Evolutionary conservation across 2,113 vertebrate species (phyloP).

Genomic region (Lophotis ruficrista): DNA sequence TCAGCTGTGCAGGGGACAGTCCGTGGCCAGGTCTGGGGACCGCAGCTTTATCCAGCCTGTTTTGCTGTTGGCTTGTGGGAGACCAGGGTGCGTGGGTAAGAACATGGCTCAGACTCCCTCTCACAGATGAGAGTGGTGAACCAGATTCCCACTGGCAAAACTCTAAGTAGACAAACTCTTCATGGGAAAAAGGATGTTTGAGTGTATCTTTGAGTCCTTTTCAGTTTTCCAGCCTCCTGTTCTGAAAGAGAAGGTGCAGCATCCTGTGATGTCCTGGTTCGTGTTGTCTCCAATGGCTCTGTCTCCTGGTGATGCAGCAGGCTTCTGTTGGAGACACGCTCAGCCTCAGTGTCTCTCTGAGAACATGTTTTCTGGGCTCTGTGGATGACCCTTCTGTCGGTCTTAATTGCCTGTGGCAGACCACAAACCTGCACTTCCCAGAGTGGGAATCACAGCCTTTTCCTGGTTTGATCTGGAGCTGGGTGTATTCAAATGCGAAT

Average conservation of each 20-base stretch:
- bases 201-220: background rate
- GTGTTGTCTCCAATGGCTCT: background rate
- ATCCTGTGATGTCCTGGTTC: background rate
- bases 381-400: background rate
- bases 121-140: background rate
- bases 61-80: background rate
- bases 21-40: background rate
- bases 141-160: background rate
- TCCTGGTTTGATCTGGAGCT: background rate
- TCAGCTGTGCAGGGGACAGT: rapidly evolving
- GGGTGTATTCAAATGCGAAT: background rate
- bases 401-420: background rate
- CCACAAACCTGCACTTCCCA: background rate
- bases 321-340: background rate
- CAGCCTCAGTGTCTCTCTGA: background rate
- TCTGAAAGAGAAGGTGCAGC: background rate
- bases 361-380: background rate
- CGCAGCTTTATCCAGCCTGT: background rate
- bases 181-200: background rate
- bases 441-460: background rate
- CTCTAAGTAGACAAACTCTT: background rate
- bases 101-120: background rate
- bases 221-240: background rate
- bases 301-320: background rate
- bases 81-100: background rate